Conservation (phyloP, 2,888 invertebrate species). For the Poecilobothrus nobilitatus region DNA sequence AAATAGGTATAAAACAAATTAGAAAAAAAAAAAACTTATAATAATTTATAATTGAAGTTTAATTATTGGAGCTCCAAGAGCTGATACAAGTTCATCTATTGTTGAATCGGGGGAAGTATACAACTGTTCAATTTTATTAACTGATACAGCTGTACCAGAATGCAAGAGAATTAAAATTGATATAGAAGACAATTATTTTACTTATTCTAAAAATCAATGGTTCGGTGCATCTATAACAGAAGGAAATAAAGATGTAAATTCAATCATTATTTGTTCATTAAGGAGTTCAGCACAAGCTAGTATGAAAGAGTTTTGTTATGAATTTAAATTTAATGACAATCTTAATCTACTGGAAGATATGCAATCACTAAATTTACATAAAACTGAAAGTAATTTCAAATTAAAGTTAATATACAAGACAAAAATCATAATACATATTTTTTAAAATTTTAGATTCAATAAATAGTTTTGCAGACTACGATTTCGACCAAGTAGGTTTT, state of each 20-base stretch:
- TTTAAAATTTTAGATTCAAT: background rate
- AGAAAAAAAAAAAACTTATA: conserved; percentile 7
- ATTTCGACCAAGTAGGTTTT: conserved; percentile 26
- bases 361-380: conserved; percentile 22
- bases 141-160: conserved; percentile 3
- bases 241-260: conserved; percentile 29
- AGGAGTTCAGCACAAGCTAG: conserved; percentile 14
- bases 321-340: conserved; percentile 28
- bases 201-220: conserved; percentile 31
- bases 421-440: no score
- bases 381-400: background rate
- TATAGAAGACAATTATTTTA: conserved; percentile 25
- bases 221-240: conserved; percentile 42
- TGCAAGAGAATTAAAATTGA: conserved; percentile 29
- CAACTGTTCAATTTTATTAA: conserved; percentile 31
- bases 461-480: conserved; percentile 21
- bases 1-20: conserved; percentile 16
- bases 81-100: conserved; percentile 35
- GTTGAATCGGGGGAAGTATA: conserved; percentile 43
- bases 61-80: conserved; percentile 44
- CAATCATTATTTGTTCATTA: conserved; percentile 33
- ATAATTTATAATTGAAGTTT: conserved; percentile 34
- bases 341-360: conserved; percentile 25
- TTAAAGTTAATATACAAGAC: background rate
- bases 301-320: conserved; percentile 34